Percentiles rank a stretch among this genome's conserved stretches.
phyloP scores from a whole-genome alignment of 2,888 invertebrate genomes.

The Andrena fulva region DNA sequence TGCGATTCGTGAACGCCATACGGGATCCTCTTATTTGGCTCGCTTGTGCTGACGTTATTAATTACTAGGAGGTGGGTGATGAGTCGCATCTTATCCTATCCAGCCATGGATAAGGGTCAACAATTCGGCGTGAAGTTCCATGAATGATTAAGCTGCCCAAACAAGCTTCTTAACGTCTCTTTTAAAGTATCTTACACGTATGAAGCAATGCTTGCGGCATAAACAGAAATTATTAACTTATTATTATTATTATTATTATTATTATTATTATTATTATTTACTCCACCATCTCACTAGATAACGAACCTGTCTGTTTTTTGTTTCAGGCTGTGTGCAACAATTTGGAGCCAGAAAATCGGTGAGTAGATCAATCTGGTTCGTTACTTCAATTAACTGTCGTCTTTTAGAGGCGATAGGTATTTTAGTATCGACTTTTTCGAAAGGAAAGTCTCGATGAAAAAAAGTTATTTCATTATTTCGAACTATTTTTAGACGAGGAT shows the following conservation, averaged over 20 bases:
- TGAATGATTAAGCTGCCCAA: slow-evolving; percentile 46
- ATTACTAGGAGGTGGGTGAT: slow-evolving; percentile 69
- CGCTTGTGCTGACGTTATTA: slow-evolving; percentile 73
- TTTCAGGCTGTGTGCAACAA: slow-evolving; percentile 76
- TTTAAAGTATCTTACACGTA: not conserved
- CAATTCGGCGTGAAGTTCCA: slow-evolving; percentile 18
- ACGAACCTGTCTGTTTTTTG: slow-evolving; percentile 58
- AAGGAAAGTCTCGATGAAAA: too few species aligned
- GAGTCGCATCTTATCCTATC: slow-evolving; percentile 64
- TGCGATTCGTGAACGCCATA: slow-evolving; percentile 62
- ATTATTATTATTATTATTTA: not conserved
- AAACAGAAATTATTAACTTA: not conserved
- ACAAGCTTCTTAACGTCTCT: slow-evolving; percentile 41
- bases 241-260: too few species aligned
- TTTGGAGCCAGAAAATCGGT: slow-evolving; percentile 74
- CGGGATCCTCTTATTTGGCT: slow-evolving; percentile 55
- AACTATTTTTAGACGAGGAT: too few species aligned
- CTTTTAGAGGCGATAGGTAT: not conserved
- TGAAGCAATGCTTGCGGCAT: too few species aligned
- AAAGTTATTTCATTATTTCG: too few species aligned
- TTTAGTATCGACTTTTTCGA: not conserved
- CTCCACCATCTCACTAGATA: not conserved
- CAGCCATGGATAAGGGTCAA: slow-evolving; percentile 6
- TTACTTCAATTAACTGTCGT: not conserved
- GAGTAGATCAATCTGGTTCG: slow-evolving; percentile 65